Evolutionary conservation across 2,113 vertebrate genomes (phyloP).

Genomic region (Mormoops blainvillei): DNA sequence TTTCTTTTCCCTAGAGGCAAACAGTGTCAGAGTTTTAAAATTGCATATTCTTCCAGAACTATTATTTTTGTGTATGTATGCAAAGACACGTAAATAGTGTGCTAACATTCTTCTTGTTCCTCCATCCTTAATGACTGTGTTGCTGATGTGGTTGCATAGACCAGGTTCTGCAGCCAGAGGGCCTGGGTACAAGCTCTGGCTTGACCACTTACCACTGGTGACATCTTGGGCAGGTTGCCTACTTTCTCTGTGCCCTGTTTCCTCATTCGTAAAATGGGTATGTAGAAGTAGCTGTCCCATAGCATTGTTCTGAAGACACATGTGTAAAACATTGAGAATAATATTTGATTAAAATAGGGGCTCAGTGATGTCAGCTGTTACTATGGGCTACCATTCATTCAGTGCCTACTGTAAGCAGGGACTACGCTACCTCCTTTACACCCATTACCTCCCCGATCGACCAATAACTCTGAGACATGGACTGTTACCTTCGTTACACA

Average conservation of each 20-base stretch:
- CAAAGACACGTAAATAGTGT: not conserved
- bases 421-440: not conserved
- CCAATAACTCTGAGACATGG: not conserved
- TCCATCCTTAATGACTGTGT: not conserved
- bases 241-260: not conserved
- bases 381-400: not conserved
- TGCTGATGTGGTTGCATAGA: not conserved
- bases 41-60: not conserved
- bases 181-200: not conserved
- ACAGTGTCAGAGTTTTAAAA: slow-evolving; percentile 11
- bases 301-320: not conserved
- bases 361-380: not conserved
- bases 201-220: not conserved
- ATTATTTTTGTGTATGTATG: not conserved
- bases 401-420: not conserved
- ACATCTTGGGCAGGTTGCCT: not conserved
- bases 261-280: not conserved
- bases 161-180: not conserved
- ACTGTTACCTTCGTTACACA: not conserved
- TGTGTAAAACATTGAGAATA: not conserved
- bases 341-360: not conserved
- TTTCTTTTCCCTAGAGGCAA: slow-evolving; percentile 39
- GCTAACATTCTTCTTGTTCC: not conserved
- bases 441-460: not conserved
- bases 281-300: not conserved